A percentile compares a stretch with the other conserved stretches of the same genome.
These are phyloP conservation scores for Thereva unica DNA, from an alignment of 2,888 invertebrate genomes.

Conservation along the genomic window DNA sequence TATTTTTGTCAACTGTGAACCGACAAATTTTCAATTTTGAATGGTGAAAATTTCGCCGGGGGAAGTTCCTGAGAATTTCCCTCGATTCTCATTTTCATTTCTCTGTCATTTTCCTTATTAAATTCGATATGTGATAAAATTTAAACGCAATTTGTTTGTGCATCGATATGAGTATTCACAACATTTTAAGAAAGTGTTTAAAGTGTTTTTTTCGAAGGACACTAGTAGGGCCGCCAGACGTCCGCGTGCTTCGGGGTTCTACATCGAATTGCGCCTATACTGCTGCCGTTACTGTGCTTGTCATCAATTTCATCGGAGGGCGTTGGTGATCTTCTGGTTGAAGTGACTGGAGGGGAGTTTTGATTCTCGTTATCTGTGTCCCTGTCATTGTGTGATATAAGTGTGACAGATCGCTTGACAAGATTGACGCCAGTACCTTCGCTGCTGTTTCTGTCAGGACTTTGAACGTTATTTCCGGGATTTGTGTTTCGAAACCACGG, in stretches of 20 bases:
- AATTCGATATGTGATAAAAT: constrained; percentile 42
- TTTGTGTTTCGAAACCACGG: constrained; percentile 65
- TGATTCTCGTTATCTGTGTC: constrained; percentile 53
- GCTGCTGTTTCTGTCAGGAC: constrained; percentile 41
- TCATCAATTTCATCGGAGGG: constrained; percentile 55
- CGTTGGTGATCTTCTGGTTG: constrained; percentile 63
- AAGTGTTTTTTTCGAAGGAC: constrained; percentile 44
- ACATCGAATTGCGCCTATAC: constrained; percentile 56
- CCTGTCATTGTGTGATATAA: constrained; percentile 53
- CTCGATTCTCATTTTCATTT: not conserved
- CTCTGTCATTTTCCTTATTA: constrained; percentile 14
- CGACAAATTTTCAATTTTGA: not conserved
- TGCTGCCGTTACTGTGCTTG: constrained; percentile 36
- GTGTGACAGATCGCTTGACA: constrained; percentile 53
- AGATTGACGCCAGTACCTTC: constrained; percentile 52
- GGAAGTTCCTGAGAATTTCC: not conserved
- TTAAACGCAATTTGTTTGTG: constrained; percentile 32
- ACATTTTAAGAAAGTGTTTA: not conserved
- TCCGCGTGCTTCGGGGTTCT: constrained; percentile 64
- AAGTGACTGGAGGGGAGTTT: constrained; percentile 57
- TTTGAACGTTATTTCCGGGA: constrained; percentile 44
- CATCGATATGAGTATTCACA: constrained; percentile 36
- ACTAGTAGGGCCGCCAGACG: constrained; percentile 78
- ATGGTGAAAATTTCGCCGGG: not conserved
- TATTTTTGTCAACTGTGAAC: not conserved